Evolutionary conservation across 2,113 vertebrate genomes (phyloP).

Genomic region (Microtus oregoni): DNA sequence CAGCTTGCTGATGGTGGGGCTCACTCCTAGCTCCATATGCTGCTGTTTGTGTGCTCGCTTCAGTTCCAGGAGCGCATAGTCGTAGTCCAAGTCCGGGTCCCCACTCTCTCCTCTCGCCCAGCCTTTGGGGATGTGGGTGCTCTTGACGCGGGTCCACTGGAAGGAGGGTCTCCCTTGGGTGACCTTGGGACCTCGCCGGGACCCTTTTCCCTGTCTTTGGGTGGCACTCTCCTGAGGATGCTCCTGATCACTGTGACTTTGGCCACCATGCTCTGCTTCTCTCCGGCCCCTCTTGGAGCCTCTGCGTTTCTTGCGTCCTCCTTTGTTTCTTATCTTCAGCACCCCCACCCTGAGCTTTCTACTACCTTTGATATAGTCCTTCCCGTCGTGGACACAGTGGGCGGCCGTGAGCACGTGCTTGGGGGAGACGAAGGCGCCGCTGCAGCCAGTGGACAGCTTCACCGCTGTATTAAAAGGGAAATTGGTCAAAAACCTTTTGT

Average conservation of each 20-base stretch:
- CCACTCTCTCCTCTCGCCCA: constrained; percentile 92
- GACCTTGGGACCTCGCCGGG: constrained; percentile 79
- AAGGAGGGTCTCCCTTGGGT: constrained; percentile 89
- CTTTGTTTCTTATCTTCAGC: constrained; percentile 91
- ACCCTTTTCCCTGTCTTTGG: constrained; percentile 79
- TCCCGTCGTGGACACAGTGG: constrained; percentile 95
- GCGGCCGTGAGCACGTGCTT: constrained; percentile 96
- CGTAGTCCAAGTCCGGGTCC: constrained; percentile 92
- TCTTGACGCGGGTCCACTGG: constrained; percentile 96
- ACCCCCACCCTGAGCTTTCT: constrained; percentile 94
- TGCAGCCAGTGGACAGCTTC: constrained; percentile 97
- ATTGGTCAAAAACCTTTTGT: constrained; percentile 93
- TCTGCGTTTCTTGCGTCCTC: constrained; percentile 82
- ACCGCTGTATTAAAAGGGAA: constrained; percentile 96
- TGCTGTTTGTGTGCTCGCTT: constrained; percentile 93
- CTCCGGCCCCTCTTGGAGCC: constrained; percentile 81
- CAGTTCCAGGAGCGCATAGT: constrained; percentile 96
- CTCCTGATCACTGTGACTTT: constrained; percentile 80
- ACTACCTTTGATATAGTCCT: constrained; percentile 93
- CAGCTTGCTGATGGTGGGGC: constrained; percentile 92
- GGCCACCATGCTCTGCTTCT: constrained; percentile 80
- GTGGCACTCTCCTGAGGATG: constrained; percentile 84
- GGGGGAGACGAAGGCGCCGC: constrained; percentile 94
- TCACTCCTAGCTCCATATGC: constrained; percentile 95
- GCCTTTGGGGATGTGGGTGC: constrained; percentile 95